Conservation (phyloP, 1,140 invertebrate species). For the Papilio helenus region DNA sequence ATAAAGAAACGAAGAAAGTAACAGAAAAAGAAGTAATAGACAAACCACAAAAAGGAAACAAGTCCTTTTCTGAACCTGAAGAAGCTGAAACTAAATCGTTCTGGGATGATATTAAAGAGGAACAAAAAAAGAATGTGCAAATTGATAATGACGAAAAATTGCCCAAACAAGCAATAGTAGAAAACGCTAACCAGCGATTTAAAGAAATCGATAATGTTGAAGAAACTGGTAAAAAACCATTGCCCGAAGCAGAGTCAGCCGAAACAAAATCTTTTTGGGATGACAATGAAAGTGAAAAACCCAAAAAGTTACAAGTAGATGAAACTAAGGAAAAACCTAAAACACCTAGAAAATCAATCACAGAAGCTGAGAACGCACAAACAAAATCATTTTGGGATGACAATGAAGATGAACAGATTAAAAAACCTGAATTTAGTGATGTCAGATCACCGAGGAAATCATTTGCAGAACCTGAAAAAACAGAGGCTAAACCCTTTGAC, state of each 20-base stretch:
- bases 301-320: not conserved
- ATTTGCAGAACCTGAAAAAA: constrained; percentile 61
- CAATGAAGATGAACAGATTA: constrained; percentile 50
- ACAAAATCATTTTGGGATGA: constrained; percentile 68
- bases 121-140: constrained; percentile 55
- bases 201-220: constrained; percentile 44
- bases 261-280: constrained; percentile 59
- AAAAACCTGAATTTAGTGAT: constrained; percentile 56
- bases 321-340: constrained; percentile 35
- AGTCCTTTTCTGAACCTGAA: constrained; percentile 64
- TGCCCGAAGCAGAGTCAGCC: constrained; percentile 42
- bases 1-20: constrained; percentile 54
- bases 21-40: constrained; percentile 49
- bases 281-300: constrained; percentile 7
- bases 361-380: constrained; percentile 68
- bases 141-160: constrained; percentile 52
- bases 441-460: constrained; percentile 50
- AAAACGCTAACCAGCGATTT: not conserved
- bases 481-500: constrained; percentile 62
- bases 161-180: constrained; percentile 19
- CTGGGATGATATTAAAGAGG: constrained; percentile 64
- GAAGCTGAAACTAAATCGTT: constrained; percentile 60
- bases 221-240: constrained; percentile 47
- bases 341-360: constrained; percentile 57
- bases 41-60: constrained; percentile 49